Percentiles rank a stretch among this genome's conserved stretches.
phyloP scores from a whole-genome alignment of 2,797 vertebrate species.

The Pangasius krempfi region DNA sequence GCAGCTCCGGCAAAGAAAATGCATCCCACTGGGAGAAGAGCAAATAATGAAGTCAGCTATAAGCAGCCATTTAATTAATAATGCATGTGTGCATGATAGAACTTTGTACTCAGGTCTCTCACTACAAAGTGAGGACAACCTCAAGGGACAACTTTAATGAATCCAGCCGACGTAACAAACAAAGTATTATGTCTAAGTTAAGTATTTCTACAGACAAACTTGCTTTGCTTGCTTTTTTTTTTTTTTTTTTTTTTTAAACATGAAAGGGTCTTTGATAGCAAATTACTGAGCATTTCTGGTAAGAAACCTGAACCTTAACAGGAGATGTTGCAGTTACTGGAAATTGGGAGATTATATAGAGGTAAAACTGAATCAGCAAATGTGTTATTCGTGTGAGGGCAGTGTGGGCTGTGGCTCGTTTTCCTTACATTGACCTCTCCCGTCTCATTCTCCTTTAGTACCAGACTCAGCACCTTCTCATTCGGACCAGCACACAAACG shows the following conservation, averaged over 20 bases:
- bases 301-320: constrained; percentile 8
- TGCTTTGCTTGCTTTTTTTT: constrained; percentile 17
- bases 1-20: constrained; percentile 92
- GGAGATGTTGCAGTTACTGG: background rate
- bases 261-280: background rate
- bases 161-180: background rate
- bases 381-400: background rate
- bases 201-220: background rate
- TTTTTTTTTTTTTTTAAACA: background rate
- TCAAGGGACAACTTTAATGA: constrained; percentile 9
- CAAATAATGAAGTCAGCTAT: constrained; percentile 14
- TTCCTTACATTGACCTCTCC: constrained; percentile 93
- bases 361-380: background rate
- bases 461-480: constrained; percentile 86
- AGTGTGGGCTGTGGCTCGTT: background rate
- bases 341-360: background rate
- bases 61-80: constrained; percentile 3
- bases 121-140: constrained; percentile 13
- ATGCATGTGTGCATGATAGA: constrained; percentile 3
- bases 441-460: constrained; percentile 94
- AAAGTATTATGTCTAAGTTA: background rate
- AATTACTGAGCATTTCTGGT: background rate
- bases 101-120: background rate
- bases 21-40: constrained; percentile 87
- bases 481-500: constrained; percentile 89